phyloP scores from a whole-genome alignment of 2,797 vertebrate genomes.

The Aulostomus chinensis region DNA sequence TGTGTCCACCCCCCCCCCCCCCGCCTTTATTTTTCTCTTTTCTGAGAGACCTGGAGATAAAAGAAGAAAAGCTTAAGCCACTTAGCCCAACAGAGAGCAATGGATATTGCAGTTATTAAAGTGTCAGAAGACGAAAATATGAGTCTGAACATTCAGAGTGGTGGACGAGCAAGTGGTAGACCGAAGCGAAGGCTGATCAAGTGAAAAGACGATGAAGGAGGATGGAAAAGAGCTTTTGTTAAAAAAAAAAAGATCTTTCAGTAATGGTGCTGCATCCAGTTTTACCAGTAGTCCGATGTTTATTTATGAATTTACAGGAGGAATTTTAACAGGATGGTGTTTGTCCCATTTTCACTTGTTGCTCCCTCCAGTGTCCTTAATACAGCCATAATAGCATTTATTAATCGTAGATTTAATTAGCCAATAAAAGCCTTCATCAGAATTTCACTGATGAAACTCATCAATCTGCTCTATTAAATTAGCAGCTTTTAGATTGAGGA shows the following conservation, averaged over 20 bases:
- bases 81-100: conserved; percentile 49
- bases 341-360: neutral
- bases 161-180: conserved; percentile 15
- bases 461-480: conserved; percentile 68
- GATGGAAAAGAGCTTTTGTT: neutral
- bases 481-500: conserved; percentile 43
- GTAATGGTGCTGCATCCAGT: neutral
- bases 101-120: conserved; percentile 54
- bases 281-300: no score
- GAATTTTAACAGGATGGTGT: neutral
- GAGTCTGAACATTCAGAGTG: conserved; percentile 9
- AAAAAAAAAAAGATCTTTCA: neutral
- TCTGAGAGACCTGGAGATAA: conserved; percentile 34
- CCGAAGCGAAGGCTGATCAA: neutral
- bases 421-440: conserved; percentile 60
- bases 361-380: conserved; percentile 16
- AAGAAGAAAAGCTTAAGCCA: conserved; percentile 51
- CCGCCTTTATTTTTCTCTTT: conserved; percentile 5
- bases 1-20: conserved; percentile 1
- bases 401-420: conserved; percentile 76
- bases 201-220: neutral
- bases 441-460: conserved; percentile 68
- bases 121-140: conserved; percentile 33
- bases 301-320: no score
- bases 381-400: conserved; percentile 65